Evolutionary conservation across 2,888 invertebrate genomes (phyloP), one percentile per base, ranked within the genome.

Genomic region (Iphiclides podalirius): DNA sequence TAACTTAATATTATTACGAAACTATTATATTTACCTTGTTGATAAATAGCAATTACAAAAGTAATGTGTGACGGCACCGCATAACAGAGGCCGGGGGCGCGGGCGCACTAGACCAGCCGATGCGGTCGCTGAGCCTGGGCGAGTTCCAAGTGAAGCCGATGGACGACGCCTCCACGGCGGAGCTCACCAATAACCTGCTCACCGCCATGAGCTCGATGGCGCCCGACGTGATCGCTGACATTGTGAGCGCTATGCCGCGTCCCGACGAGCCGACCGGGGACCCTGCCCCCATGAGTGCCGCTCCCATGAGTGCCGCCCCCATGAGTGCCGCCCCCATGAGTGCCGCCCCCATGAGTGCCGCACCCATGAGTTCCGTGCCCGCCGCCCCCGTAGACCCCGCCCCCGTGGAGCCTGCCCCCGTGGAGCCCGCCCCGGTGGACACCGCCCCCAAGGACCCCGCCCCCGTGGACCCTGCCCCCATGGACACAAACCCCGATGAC

Each of bases 121-220:
- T 56, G 54, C 53, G 51, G 34, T 38, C 41, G n/a, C 44, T 61
- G 23, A 50, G 46, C 28, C 44, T 59, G 23, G 44, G 42, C 44
- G 58, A 33, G 6, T 42, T 49, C 15, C 43, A 45, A 17, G 38
- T 39, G 39, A 50, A 50, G 26, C 43, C 48, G 1, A 55, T 61
- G 44, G 64, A 59, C 16, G 52, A 58, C 31, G 59, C 62, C 48
- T 60, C 60, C 15, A 48, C 48, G 11, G 61, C 59, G 9, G 67
- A 72, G 57, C 70, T 83, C 12, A 80, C 85, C 57, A 68, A 66
- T 70, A 76, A 81, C 63, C 70, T 86, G 58, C 75, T 83, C 20
- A 72, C 75, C 15, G 85, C 83, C 59, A 79, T 85, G 78, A 73
- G 72, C 55, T 66, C 62, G 58, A 79, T 83, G 80, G 64, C 79